Percentiles rank a stretch among this genome's conserved stretches.
Evolutionary conservation across 2,888 invertebrate genomes (phyloP).

Genomic region (Venustoraphidia nigricollis): DNA sequence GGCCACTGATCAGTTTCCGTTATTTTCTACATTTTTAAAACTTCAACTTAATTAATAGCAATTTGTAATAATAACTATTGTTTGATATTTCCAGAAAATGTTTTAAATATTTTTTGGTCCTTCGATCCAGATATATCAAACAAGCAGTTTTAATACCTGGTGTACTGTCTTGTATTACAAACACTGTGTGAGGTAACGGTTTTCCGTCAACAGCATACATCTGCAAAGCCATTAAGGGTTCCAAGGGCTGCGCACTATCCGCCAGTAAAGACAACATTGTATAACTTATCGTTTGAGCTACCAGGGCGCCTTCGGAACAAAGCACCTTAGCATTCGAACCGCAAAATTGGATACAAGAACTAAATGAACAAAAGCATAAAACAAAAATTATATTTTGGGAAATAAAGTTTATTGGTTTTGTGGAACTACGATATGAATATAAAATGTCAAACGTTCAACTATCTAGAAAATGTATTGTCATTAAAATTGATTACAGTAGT

Average conservation of each 20-base stretch:
- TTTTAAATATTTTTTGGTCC: too few relatives aligned
- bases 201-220: conserved; percentile 11
- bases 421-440: too few relatives aligned
- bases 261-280: conserved; percentile 9
- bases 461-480: too few relatives aligned
- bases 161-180: conserved; percentile 7
- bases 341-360: conserved; percentile 16
- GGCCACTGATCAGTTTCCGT: too few relatives aligned
- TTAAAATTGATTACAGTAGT: too few relatives aligned
- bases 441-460: too few relatives aligned
- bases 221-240: conserved; percentile 12
- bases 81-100: too few relatives aligned
- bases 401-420: too few relatives aligned
- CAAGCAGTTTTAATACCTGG: conserved; percentile 5
- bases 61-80: too few relatives aligned
- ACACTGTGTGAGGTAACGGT: conserved; percentile 8
- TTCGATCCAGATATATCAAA: background rate
- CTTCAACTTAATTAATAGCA: too few relatives aligned
- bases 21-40: too few relatives aligned
- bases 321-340: conserved; percentile 5
- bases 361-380: conserved; percentile 4
- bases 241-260: conserved; percentile 3
- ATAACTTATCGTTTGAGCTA: conserved; percentile 15
- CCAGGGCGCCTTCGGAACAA: conserved; percentile 13
- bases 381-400: background rate